A percentile compares a stretch with the other conserved stretches of the same genome.
phyloP scores from a whole-genome alignment of 2,113 vertebrate genomes.

The Arvicanthis niloticus region DNA sequence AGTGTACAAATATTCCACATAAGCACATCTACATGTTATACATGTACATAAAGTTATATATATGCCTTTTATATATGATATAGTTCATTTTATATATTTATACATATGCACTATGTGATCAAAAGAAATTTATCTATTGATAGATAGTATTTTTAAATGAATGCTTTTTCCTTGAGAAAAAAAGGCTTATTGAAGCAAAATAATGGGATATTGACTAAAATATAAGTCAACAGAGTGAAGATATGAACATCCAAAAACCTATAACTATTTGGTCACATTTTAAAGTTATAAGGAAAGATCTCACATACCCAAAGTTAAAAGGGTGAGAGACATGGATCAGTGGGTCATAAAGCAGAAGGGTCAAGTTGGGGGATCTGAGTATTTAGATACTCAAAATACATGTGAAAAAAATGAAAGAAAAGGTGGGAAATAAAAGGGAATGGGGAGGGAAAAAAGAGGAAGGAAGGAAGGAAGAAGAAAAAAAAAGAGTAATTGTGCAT shows the following conservation, averaged over 20 bases:
- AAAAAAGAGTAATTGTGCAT: background rate
- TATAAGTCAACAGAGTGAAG: background rate
- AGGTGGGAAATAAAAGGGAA: accelerated
- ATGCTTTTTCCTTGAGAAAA: background rate
- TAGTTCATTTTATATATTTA: background rate
- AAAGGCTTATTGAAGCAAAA: background rate
- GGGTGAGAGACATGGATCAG: accelerated
- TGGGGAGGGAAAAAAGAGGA: accelerated
- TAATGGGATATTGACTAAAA: background rate
- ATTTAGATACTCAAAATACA: background rate
- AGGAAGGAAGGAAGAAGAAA: background rate
- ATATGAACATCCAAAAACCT: background rate
- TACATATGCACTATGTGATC: background rate
- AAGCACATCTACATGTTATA: background rate
- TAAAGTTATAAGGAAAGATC: background rate
- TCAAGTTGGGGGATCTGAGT: background rate
- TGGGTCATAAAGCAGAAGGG: too few relatives aligned
- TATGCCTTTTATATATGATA: background rate
- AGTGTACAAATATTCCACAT: background rate
- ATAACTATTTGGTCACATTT: background rate
- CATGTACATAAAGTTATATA: background rate
- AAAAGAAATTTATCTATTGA: background rate
- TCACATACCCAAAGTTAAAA: background rate
- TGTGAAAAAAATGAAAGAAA: background rate
- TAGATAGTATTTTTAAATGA: background rate